Base-by-base conservation (phyloP, 2,113 vertebrate species). In the Alligator sinensis region DNA sequence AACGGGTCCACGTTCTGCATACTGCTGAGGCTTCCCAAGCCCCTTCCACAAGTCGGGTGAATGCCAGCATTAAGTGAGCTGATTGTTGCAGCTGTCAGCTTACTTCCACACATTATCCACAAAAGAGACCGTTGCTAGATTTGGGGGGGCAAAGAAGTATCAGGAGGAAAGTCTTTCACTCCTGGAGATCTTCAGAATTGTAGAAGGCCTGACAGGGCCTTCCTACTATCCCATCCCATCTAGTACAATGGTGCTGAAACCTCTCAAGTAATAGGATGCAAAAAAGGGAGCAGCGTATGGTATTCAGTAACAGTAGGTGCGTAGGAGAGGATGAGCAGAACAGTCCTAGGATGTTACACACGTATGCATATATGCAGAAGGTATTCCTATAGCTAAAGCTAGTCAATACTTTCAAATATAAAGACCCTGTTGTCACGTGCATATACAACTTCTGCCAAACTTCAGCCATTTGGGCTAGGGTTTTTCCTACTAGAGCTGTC, bases 11-110 rank as follows among this genome's bases (percentile, higher is more conserved):
- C 91, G 64, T 88, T 86, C 96, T 14, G 86, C 83, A 11, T 0
- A 38, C 80, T 82, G 88, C 88, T 68, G 74, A 92, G 92, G 94
- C 96, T 94, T 94, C 96, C 87, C 90, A 75, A 17, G 83, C 89
- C 93, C 95, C 90, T 81, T 95, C 88, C 76, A 80, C 91, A 47
- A 47, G 94, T 90, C 82, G 70, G 92, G 89, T 76, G 47, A 47
- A 84, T 89, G 96, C 94, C 96, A 97, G 94, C 93, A 94, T 81
- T 0, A 86, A 93, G 91, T 95, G 96, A 97, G 96, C 88, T 96
- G 95, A 96, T 79, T 12, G 83, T 63, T 0, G 47, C 88, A 96
- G 93, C 91, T 95, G 95, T 96, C 95, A 97, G 92, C 91, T 94
- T 92, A 89, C 57, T 15, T 55, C 30, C 64, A 66, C 84, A 86